Base-by-base conservation (phyloP, 2,797 vertebrate genomes). In the Pangasius mekongensis region DNA sequence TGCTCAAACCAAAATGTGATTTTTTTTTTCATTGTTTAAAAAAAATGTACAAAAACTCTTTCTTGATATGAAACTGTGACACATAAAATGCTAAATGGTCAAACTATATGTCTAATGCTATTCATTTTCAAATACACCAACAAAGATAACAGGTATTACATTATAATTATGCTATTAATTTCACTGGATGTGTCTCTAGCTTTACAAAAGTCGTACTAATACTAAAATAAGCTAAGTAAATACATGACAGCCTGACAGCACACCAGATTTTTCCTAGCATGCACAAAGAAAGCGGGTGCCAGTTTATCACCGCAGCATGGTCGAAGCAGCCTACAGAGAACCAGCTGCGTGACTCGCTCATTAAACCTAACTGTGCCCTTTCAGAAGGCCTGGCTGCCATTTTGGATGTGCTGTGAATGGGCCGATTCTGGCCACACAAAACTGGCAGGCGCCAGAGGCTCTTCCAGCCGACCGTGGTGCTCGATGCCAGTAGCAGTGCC, bases 401-500 rank as follows among this genome's bases (percentile, higher is more conserved):
- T 83, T 69, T 91, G 91, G 88, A 90, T 92, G 82, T 73, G 86
- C 62, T 76, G 88, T 90, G 90, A 92, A 91, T 90, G 88, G 91
- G 89, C 89, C 10, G 36, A 89, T 92, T 90, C 91, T 89, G 89
- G 85, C 89, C 91, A 84, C 83, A 88, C 90, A 91, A 85, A 87
- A 88, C 90, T 89, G 91, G 92, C 90, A 93, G 91, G 89, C 52
- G 83, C 30, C 64, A 82, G 81, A 86, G 89, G 86, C 90, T 87
- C 88, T 86, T 86, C 91, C 91, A 92, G 93, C 94, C 93, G 92
- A 94, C 91, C 93, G 92, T 88, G 90, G 85, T 77, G 86, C 82
- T 86, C 89, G 58, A 89, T 78, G 89, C 93, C 92, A 54, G 83
- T 90, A 89, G 92, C 78, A 1, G 71, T 86, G 92, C 92, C 91